phyloP scores from a whole-genome alignment of 2,113 vertebrate genomes.

The Paramormyrops kingsleyae region DNA sequence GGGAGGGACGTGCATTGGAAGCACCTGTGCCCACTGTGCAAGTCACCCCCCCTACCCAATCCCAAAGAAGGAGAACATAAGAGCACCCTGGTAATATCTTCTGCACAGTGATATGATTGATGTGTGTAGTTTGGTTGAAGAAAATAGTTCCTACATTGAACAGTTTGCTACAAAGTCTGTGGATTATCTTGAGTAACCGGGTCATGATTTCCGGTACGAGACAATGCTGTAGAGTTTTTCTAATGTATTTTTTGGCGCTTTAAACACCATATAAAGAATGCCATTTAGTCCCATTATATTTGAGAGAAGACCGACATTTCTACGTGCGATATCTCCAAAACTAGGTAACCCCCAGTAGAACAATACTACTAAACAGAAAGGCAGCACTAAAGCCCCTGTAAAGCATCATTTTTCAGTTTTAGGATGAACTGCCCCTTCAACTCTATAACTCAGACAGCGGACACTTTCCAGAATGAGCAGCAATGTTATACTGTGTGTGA shows the following conservation, averaged over 20 bases:
- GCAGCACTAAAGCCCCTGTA: background rate
- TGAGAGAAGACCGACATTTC: background rate
- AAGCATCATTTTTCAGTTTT: background rate
- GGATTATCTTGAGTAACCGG: background rate
- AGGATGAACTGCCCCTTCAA: background rate
- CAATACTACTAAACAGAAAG: background rate
- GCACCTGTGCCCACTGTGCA: background rate
- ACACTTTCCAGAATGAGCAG: background rate
- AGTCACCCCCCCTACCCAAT: background rate
- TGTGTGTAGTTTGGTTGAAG: background rate
- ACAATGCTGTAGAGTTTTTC: background rate
- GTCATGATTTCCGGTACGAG: background rate
- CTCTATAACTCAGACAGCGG: background rate
- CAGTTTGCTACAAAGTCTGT: background rate
- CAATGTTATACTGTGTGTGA: background rate
- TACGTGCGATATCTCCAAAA: background rate
- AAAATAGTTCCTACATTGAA: background rate
- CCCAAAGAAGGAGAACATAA: background rate
- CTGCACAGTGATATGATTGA: background rate
- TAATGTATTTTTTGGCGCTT: background rate
- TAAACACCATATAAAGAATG: background rate
- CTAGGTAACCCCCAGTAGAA: background rate
- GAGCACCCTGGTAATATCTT: background rate
- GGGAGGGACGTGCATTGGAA: background rate
- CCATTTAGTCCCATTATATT: background rate